These are phyloP conservation scores for Scortum barcoo DNA, from an alignment of 2,113 vertebrate genomes.

Conservation along the genomic window DNA sequence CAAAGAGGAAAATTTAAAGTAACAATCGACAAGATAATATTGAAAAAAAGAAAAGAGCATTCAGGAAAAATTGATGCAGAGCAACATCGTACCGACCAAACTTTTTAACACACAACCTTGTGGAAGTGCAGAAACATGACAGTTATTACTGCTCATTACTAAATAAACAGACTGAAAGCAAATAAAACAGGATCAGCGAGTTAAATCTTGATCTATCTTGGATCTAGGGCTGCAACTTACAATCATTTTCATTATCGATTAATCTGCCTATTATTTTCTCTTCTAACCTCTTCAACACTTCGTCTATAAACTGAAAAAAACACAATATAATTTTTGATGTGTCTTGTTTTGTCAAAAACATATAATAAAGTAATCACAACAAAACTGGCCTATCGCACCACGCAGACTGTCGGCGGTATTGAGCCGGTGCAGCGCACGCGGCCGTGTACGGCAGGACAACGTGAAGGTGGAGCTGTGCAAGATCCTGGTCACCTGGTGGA, in stretches of 20 bases:
- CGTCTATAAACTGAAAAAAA: background rate
- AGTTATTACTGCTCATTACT: background rate
- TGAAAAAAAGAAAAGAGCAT: background rate
- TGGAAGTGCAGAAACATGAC: constrained; percentile 10
- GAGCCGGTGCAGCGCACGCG: constrained; percentile 12
- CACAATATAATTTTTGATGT: background rate
- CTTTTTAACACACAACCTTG: constrained; percentile 14
- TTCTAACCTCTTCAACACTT: too few species aligned
- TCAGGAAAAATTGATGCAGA: background rate
- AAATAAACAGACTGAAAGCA: background rate
- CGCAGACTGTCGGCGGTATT: background rate
- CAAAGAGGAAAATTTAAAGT: background rate
- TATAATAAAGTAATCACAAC: too few species aligned
- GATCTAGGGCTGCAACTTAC: background rate
- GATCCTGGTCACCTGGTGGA: constrained; percentile 68
- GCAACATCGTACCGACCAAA: background rate
- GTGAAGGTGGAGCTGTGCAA: constrained; percentile 46
- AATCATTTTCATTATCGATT: background rate
- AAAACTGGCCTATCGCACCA: constrained; percentile 33
- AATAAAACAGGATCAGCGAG: background rate
- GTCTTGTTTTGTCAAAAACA: background rate
- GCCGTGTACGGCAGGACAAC: background rate
- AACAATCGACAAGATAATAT: background rate
- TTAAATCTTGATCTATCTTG: background rate
- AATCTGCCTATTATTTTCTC: background rate